Conservation (phyloP, 1,140 invertebrate species). For the Akabosia matsudoensis region DNA sequence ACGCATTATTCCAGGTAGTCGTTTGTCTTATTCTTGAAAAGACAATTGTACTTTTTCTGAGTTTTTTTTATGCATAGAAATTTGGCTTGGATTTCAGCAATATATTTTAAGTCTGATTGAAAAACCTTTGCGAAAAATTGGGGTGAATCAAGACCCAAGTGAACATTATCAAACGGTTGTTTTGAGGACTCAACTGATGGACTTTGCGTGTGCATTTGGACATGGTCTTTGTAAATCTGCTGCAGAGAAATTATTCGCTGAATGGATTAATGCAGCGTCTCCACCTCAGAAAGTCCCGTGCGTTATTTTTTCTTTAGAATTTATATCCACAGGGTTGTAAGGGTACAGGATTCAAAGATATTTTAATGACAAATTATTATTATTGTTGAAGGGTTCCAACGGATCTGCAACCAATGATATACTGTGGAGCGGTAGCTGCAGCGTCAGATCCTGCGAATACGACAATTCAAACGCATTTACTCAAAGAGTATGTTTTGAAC, state of each 20-base stretch:
- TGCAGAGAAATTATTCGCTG: constrained; percentile 26
- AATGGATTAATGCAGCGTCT: constrained; percentile 41
- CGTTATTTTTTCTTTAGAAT: neutral
- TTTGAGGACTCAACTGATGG: constrained; percentile 24
- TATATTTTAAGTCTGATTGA: neutral
- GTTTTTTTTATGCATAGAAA: too few relatives aligned
- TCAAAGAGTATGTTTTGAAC: neutral
- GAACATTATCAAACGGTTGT: constrained; percentile 18
- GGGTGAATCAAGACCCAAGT: constrained; percentile 14
- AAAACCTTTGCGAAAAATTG: constrained; percentile 27
- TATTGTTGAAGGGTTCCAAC: constrained; percentile 16
- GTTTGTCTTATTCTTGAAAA: too few relatives aligned
- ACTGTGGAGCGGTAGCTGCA: constrained; percentile 27
- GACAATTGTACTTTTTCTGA: neutral
- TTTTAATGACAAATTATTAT: neutral
- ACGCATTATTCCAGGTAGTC: neutral
- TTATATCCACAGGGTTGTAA: neutral
- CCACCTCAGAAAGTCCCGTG: neutral
- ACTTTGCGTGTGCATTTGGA: constrained; percentile 43
- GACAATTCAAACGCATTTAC: neutral
- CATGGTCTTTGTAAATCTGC: constrained; percentile 27
- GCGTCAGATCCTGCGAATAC: neutral
- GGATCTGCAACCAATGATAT: constrained; percentile 36
- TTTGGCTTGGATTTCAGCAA: constrained; percentile 9
- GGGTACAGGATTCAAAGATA: too few relatives aligned